phyloP scores from a whole-genome alignment of 2,888 invertebrate species.

The Ophioninae sp. region DNA sequence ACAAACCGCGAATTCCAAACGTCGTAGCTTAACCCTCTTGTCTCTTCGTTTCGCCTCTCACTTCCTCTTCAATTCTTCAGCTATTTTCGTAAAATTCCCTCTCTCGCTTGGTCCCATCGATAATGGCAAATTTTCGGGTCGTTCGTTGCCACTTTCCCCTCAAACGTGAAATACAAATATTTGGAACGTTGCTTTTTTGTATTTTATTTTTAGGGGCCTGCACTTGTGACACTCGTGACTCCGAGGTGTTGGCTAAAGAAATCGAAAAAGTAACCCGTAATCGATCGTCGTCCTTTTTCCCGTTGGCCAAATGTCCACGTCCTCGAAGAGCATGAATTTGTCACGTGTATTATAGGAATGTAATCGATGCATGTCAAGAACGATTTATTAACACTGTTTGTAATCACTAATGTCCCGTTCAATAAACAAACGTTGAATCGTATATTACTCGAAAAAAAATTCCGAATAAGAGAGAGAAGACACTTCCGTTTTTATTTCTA shows the following conservation, averaged over 20 bases:
- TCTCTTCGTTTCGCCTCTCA: not conserved
- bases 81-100: conserved; percentile 32
- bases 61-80: conserved; percentile 3
- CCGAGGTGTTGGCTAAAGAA: conserved; percentile 77
- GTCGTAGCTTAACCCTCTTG: not conserved
- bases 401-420: conserved; percentile 64
- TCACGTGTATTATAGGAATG: conserved; percentile 32
- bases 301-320: conserved; percentile 27
- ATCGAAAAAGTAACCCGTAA: conserved; percentile 71
- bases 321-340: conserved; percentile 48
- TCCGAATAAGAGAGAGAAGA: not conserved
- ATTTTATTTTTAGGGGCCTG: conserved; percentile 76
- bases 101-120: conserved; percentile 29
- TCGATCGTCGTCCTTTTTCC: conserved; percentile 40
- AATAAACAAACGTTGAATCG: conserved; percentile 66
- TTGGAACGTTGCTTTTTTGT: conserved; percentile 66
- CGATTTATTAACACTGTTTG: conserved; percentile 59
- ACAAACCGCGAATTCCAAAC: conserved; percentile 29
- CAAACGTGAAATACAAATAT: conserved; percentile 27
- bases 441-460: not conserved
- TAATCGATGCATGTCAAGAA: conserved; percentile 39
- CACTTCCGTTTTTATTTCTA: conserved; percentile 71
- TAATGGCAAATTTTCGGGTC: conserved; percentile 16
- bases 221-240: conserved; percentile 76
- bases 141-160: conserved; percentile 25